Evolutionary conservation across 2,888 invertebrate species (phyloP).

Genomic region (Stenotaenia linearis): DNA sequence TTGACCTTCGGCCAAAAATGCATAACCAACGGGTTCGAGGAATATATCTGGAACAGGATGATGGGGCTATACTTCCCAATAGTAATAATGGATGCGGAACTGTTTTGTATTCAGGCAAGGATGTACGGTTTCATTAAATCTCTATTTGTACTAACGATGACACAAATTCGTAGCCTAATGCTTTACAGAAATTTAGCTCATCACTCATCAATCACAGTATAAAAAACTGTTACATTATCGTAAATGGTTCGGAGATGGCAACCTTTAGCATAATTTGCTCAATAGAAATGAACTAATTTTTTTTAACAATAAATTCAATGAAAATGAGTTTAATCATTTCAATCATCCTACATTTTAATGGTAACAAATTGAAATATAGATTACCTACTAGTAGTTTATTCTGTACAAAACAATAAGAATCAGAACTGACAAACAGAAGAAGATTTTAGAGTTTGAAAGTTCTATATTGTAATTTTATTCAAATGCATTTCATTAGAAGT

Average conservation of each 20-base stretch:
- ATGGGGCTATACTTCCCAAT: neutral
- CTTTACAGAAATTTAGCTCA: neutral
- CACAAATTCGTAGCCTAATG: neutral
- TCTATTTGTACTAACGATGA: neutral
- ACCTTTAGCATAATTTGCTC: neutral
- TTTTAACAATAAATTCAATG: neutral
- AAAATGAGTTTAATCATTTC: no score
- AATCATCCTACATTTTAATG: no score
- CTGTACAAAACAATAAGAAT: no score
- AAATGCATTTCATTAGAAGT: no score
- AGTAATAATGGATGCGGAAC: neutral
- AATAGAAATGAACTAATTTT: neutral
- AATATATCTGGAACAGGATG: neutral
- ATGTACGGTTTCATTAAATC: conserved; percentile 26
- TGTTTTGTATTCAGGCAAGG: neutral
- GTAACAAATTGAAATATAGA: no score
- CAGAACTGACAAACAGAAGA: no score
- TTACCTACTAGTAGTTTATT: no score
- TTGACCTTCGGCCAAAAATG: neutral
- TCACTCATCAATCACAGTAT: neutral
- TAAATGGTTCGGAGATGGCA: neutral
- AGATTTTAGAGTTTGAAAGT: no score
- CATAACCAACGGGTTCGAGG: neutral
- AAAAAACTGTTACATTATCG: neutral
- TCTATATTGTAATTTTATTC: no score